A percentile compares a stretch with the other conserved stretches of the same genome.
phyloP scores from a whole-genome alignment of 2,113 vertebrate genomes.

The Podocnemis expansa region DNA sequence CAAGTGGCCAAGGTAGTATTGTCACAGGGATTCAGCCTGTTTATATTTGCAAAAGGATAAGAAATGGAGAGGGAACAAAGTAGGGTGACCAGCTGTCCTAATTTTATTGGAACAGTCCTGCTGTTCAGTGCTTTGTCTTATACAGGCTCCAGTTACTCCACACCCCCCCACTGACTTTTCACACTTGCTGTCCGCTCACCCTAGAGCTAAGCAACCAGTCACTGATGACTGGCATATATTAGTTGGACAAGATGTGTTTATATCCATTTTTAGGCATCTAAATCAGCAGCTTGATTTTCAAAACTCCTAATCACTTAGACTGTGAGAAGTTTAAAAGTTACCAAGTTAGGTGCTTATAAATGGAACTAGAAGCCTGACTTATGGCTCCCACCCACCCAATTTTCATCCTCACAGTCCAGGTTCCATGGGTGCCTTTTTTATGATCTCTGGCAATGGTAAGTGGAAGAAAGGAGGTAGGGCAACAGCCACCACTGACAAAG shows the following conservation, averaged over 20 bases:
- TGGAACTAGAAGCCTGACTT: neutral
- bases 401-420: too few relatives aligned
- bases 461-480: too few relatives aligned
- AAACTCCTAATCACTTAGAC: neutral
- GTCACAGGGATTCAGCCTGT: neutral
- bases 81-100: neutral
- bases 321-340: neutral
- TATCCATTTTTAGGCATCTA: neutral
- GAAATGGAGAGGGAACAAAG: neutral
- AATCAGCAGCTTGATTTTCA: neutral
- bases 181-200: too few relatives aligned
- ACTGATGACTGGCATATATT: neutral
- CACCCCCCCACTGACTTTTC: too few relatives aligned
- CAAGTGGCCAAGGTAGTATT: neutral
- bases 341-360: too few relatives aligned
- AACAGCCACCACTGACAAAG: too few relatives aligned
- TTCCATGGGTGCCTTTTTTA: too few relatives aligned
- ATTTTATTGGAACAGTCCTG: too few relatives aligned
- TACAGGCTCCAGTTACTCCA: too few relatives aligned
- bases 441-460: too few relatives aligned
- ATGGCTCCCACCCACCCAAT: too few relatives aligned
- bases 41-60: rapidly evolving
- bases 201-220: rapidly evolving
- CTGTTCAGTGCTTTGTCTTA: too few relatives aligned
- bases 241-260: neutral